phyloP scores from a whole-genome alignment of 1,140 invertebrate species.

The Drosophila elegans region DNA sequence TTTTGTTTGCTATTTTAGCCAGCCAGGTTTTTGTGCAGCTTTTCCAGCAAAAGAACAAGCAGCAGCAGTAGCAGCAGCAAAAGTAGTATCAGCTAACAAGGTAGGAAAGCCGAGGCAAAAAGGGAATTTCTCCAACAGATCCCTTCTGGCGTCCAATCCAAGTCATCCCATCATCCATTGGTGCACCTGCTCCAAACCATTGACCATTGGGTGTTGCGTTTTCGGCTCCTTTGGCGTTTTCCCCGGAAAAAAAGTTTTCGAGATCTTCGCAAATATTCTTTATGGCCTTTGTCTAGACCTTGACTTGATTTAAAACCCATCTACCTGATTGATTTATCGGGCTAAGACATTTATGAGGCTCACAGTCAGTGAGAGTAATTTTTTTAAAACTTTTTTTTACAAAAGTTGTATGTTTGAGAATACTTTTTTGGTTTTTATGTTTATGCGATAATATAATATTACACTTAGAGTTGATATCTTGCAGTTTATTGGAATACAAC shows the following conservation, averaged over 20 bases:
- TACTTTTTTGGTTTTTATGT: too few species aligned
- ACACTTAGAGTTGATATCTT: too few species aligned
- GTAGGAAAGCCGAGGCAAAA: conserved; percentile 8
- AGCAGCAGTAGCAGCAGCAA: background rate
- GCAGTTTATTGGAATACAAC: background rate
- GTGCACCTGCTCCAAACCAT: conserved; percentile 27
- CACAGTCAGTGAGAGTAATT: too few species aligned
- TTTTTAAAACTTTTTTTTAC: background rate
- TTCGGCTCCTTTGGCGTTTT: conserved; percentile 29
- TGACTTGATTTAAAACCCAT: conserved; percentile 30
- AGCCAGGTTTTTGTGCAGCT: conserved; percentile 38
- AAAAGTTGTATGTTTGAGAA: background rate
- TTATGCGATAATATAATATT: too few species aligned
- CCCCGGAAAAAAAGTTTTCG: conserved; percentile 15
- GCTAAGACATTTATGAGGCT: conserved; percentile 26
- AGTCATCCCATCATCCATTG: background rate
- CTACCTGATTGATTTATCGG: conserved; percentile 19
- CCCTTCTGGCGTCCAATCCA: conserved; percentile 3
- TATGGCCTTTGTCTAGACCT: conserved; percentile 27
- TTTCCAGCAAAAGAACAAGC: conserved; percentile 12
- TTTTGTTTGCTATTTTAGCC: conserved; percentile 20
- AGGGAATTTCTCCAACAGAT: conserved; percentile 18
- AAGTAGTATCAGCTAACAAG: conserved; percentile 28
- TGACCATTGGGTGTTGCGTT: conserved; percentile 30
- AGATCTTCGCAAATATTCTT: conserved; percentile 1